Evolutionary conservation across 2,888 invertebrate species (phyloP).

Genomic region (Drosophila mimetica): DNA sequence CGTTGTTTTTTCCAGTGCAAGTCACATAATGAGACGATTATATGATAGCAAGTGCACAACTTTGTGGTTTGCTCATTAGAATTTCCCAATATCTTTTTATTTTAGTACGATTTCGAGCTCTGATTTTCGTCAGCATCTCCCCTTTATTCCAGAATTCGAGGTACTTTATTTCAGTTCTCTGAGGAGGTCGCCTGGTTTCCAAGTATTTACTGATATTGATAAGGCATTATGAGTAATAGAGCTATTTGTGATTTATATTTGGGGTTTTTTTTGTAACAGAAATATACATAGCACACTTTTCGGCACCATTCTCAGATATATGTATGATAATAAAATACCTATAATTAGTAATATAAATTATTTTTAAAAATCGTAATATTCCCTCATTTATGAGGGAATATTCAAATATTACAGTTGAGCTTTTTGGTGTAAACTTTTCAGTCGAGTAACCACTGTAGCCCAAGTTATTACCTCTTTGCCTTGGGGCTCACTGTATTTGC

Average conservation of each 20-base stretch:
- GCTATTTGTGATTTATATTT: not conserved
- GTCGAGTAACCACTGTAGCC: not conserved
- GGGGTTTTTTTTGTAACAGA: not conserved
- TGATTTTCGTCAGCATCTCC: not conserved
- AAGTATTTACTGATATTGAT: slow-evolving; percentile 15
- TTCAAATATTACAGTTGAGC: too few species aligned
- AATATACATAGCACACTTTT: too few species aligned
- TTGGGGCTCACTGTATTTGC: slow-evolving; percentile 9
- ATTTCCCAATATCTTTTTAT: slow-evolving; percentile 5
- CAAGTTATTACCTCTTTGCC: not conserved
- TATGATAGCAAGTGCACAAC: slow-evolving; percentile 53
- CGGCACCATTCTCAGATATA: too few species aligned
- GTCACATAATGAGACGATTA: slow-evolving; percentile 72
- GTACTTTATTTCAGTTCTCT: slow-evolving; percentile 1
- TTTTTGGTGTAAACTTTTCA: not conserved
- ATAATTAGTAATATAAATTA: too few species aligned
- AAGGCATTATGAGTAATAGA: slow-evolving; percentile 1
- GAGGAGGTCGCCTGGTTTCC: slow-evolving; percentile 25
- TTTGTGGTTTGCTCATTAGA: slow-evolving; percentile 8
- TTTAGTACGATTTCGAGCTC: slow-evolving; percentile 39
- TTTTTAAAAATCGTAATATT: too few species aligned
- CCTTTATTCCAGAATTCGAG: slow-evolving; percentile 5
- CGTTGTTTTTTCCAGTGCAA: slow-evolving; percentile 38
- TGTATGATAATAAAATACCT: too few species aligned
- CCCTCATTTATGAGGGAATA: too few species aligned